Base-by-base conservation (phyloP, 2,113 vertebrate genomes). In the Hemibagrus wyckioides region DNA sequence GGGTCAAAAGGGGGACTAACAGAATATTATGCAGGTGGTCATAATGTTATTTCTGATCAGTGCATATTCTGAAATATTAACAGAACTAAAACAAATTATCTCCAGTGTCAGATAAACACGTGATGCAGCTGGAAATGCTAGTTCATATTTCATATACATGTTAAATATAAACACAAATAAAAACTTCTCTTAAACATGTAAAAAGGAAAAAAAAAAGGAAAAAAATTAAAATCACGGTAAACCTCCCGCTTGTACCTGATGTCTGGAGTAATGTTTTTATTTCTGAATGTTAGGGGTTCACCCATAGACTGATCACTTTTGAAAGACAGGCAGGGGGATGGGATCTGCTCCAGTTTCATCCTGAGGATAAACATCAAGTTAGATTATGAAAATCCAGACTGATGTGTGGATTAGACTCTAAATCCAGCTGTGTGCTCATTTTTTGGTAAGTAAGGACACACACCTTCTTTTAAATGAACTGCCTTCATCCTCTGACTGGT, bases 231-330 rank as follows among this genome's bases (percentile, higher is more conserved):
- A 48, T 17, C 21, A 85, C 11, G 73, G 30, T 73, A 41, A 28
- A 17, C 8, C 67, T 71, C 36, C 19, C 7, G 71, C n/a, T 76
- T 23, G 3, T 85, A 79, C 73, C 73, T 77, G 0, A 23, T 36
- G 28, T 14, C 5, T 44, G 39, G 23, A 85, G 36, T 48, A 3
- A 23, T 0, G 4, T 23, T 21, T 75, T 0, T 9, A 30, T 82
- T 30, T 1, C 9, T 63, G 41, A 87, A 83, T n/a, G 1, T 25
- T 1, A 15, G 25, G 1, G 81, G 86, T 50, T 3, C 8, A 23
- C 75, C 80, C 69, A 87, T 67, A 33, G 86, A 87, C 21, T 77
- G 44, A 25, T 83, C 21, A 48, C 86, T 83, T 77, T 15, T 17
- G n/a, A 48, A 21, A 75, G 86, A 83, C 36, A 75, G 28, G 77